Conservation (phyloP, 2,888 invertebrate genomes). For the Eremobia ochroleuca region DNA sequence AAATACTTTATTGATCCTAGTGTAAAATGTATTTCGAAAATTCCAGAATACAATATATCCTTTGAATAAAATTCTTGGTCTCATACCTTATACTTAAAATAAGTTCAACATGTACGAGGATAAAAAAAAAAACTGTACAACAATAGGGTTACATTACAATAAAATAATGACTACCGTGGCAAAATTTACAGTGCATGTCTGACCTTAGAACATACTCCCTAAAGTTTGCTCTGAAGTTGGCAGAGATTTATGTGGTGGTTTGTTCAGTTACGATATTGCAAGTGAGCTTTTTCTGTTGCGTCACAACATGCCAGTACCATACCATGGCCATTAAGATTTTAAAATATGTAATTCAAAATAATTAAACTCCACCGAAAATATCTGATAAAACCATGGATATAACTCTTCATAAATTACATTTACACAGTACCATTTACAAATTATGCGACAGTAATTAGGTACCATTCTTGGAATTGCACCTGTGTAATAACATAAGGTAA, state of each 20-base stretch:
- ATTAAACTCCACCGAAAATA: conserved; percentile 52
- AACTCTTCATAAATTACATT: conserved; percentile 66
- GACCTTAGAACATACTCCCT: conserved; percentile 58
- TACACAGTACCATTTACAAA: conserved; percentile 69
- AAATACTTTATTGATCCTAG: conserved; percentile 91
- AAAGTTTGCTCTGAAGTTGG: conserved; percentile 45
- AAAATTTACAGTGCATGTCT: conserved; percentile 81
- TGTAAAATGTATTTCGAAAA: conserved; percentile 91
- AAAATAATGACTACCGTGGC: conserved; percentile 79
- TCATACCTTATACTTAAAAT: conserved; percentile 87
- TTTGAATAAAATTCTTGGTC: conserved; percentile 90
- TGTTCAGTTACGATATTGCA: conserved; percentile 46
- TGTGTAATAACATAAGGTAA: conserved; percentile 81
- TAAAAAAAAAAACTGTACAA: conserved; percentile 86
- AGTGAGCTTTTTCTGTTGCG: conserved; percentile 51
- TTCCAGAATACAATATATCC: conserved; percentile 89
- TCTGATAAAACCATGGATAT: conserved; percentile 64
- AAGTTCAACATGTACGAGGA: conserved; percentile 82
- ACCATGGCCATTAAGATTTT: conserved; percentile 48
- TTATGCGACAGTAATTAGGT: conserved; percentile 75
- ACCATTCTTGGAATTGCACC: conserved; percentile 86
- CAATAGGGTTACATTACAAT: conserved; percentile 83
- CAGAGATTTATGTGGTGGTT: conserved; percentile 46
- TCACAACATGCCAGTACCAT: conserved; percentile 54
- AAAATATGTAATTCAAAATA: conserved; percentile 44